Percentiles rank a stretch among this genome's conserved stretches.
These are phyloP conservation scores for Setophaga petechia DNA, from an alignment of 2,113 vertebrate genomes.

Conservation along the genomic window DNA sequence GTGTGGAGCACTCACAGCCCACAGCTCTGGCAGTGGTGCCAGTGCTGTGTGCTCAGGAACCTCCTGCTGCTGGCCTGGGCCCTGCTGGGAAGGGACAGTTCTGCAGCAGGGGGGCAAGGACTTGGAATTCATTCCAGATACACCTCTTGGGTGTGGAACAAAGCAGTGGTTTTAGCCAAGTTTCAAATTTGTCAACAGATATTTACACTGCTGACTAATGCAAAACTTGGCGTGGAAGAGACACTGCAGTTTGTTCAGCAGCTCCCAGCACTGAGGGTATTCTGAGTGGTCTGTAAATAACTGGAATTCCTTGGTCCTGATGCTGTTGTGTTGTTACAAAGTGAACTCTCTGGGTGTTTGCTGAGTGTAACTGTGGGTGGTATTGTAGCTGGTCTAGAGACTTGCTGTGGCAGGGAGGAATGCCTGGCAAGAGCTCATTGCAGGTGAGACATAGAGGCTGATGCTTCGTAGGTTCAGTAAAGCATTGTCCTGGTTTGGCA, in stretches of 20 bases:
- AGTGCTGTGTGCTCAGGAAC: background rate
- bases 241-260: background rate
- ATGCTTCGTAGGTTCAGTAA: background rate
- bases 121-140: background rate
- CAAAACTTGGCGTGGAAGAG: background rate
- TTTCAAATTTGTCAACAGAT: background rate
- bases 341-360: background rate
- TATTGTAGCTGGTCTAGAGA: background rate
- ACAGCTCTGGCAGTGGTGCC: rapidly evolving
- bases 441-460: rapidly evolving
- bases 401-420: background rate
- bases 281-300: background rate
- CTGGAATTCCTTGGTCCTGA: background rate
- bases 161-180: background rate
- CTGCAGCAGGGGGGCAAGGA: background rate
- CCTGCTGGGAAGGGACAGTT: background rate
- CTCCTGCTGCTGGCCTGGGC: rapidly evolving
- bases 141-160: background rate
- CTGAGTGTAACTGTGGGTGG: background rate
- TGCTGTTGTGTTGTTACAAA: background rate
- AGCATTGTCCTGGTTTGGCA: background rate
- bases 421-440: background rate
- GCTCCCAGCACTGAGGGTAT: background rate
- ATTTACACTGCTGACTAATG: background rate
- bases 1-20: background rate